Conservation (phyloP, 2,113 vertebrate species). For the Narcine bancroftii region DNA sequence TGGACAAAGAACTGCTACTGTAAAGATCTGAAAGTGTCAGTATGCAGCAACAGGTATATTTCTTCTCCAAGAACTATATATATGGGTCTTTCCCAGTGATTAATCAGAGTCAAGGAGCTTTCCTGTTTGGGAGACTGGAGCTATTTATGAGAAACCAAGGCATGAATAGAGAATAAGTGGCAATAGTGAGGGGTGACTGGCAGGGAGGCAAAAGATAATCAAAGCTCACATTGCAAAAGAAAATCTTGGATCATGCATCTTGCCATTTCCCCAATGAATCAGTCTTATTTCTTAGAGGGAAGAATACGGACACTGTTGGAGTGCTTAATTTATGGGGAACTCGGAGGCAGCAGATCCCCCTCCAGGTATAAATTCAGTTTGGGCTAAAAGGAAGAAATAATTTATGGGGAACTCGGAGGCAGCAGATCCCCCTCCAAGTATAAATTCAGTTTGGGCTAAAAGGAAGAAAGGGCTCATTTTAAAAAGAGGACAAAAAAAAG, state of each 20-base stretch:
- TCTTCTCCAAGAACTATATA: background rate
- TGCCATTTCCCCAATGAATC: background rate
- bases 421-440: background rate
- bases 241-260: background rate
- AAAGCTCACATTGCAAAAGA: background rate
- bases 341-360: background rate
- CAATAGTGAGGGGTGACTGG: background rate
- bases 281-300: background rate
- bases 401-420: background rate
- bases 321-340: background rate
- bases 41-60: background rate
- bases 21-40: too few species aligned
- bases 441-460: background rate
- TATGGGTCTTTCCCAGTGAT: background rate
- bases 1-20: background rate
- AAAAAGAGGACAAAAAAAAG: background rate
- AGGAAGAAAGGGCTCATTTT: background rate
- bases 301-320: background rate
- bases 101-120: background rate
- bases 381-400: background rate
- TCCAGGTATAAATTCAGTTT: background rate
- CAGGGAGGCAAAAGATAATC: background rate
- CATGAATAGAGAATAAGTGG: background rate
- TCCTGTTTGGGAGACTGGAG: background rate
- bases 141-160: background rate